Percentiles rank a stretch among this genome's conserved stretches.
phyloP scores from a whole-genome alignment of 2,888 invertebrate species.

The Argyresthia goedartella region DNA sequence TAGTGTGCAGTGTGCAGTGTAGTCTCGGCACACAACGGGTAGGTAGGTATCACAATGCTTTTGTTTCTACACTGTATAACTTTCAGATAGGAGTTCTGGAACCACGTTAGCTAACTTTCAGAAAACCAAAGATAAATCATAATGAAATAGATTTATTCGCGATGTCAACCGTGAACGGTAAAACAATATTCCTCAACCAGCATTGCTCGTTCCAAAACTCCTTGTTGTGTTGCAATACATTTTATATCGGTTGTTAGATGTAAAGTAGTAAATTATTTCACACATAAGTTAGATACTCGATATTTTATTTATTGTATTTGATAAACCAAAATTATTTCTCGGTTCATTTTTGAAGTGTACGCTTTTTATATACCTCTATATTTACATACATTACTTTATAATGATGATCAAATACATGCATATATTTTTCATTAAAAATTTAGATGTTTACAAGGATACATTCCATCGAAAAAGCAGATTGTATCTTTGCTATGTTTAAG shows the following conservation, averaged over 20 bases:
- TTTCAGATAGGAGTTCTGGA: slow-evolving; percentile 56
- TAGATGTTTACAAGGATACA: slow-evolving; percentile 54
- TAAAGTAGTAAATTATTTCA: slow-evolving; percentile 70
- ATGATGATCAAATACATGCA: slow-evolving; percentile 59
- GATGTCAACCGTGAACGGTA: slow-evolving; percentile 21
- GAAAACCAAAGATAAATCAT: slow-evolving; percentile 67
- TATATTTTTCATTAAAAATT: slow-evolving; percentile 44
- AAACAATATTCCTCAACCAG: slow-evolving; percentile 14
- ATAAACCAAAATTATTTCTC: slow-evolving; percentile 55
- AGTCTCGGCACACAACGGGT: slow-evolving; percentile 14
- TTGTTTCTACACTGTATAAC: slow-evolving; percentile 15
- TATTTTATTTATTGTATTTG: slow-evolving; percentile 61
- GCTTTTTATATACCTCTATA: slow-evolving; percentile 65
- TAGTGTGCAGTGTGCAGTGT: neutral
- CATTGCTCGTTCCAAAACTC: slow-evolving; percentile 65
- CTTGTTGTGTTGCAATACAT: slow-evolving; percentile 66
- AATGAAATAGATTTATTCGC: slow-evolving; percentile 49
- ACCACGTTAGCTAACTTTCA: slow-evolving; percentile 45
- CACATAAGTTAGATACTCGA: slow-evolving; percentile 61
- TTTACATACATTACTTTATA: slow-evolving; percentile 51
- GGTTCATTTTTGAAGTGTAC: slow-evolving; percentile 64
- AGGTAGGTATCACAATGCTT: slow-evolving; percentile 11
- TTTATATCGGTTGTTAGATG: slow-evolving; percentile 54
- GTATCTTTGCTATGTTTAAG: slow-evolving; percentile 55
- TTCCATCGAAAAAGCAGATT: slow-evolving; percentile 49